phyloP scores from a whole-genome alignment of 2,888 invertebrate species.

The Strigamia crassipes region DNA sequence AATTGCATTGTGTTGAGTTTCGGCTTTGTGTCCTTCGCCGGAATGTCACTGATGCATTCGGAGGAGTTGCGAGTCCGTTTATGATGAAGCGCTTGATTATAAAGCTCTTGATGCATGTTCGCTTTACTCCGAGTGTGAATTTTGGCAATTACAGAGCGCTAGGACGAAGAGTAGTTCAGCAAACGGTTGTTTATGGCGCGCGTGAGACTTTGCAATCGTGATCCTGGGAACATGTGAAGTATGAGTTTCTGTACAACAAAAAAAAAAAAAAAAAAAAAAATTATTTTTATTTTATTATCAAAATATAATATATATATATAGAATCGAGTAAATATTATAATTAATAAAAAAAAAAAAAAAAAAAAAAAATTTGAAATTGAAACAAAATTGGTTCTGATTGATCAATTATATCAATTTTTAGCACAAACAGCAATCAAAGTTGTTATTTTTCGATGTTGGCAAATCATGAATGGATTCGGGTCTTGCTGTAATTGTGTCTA shows the following conservation, averaged over 20 bases:
- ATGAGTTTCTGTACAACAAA: not conserved
- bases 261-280: no score
- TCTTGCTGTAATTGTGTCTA: no score
- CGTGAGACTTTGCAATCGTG: slow-evolving; percentile 26
- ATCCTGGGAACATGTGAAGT: slow-evolving; percentile 7
- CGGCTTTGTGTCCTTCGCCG: not conserved
- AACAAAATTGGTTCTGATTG: no score
- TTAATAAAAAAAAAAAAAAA: no score
- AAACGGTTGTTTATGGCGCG: slow-evolving; percentile 23
- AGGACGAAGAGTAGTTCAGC: not conserved
- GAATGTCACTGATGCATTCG: not conserved
- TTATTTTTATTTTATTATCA: not conserved
- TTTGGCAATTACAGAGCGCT: slow-evolving; percentile 35
- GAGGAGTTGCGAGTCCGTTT: not conserved
- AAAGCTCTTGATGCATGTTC: not conserved
- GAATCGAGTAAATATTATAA: no score
- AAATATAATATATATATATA: no score
- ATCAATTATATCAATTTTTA: no score
- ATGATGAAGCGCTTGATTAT: not conserved
- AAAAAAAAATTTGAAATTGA: no score
- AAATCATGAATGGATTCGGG: no score
- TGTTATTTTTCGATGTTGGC: no score
- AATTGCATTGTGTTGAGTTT: not conserved
- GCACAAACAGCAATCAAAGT: no score
- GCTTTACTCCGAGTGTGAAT: not conserved